Conservation (phyloP, 2,888 invertebrate species). For the Nemoura dubitans region DNA sequence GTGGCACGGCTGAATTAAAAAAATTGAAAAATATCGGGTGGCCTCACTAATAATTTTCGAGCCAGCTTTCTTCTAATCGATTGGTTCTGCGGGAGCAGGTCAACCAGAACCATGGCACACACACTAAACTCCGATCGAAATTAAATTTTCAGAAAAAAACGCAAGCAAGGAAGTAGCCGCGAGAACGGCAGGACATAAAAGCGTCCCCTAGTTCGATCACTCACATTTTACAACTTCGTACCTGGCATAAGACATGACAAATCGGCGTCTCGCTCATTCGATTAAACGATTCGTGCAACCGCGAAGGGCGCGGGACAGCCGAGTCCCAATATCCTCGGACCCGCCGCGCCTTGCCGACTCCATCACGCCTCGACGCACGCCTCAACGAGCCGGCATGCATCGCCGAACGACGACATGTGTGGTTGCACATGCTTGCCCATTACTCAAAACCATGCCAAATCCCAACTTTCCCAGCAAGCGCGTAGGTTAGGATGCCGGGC, state of each 20-base stretch:
- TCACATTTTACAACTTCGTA: neutral
- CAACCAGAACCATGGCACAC: neutral
- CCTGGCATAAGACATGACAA: neutral
- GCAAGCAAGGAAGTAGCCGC: neutral
- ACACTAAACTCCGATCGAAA: neutral
- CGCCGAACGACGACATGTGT: neutral
- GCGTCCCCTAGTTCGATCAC: neutral
- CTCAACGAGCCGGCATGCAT: neutral
- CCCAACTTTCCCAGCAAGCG: conserved; percentile 21
- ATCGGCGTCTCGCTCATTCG: neutral
- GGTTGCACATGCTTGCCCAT: neutral
- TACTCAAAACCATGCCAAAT: conserved; percentile 25
- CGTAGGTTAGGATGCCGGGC: conserved; percentile 14
- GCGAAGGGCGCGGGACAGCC: neutral
- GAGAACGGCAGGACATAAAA: neutral
- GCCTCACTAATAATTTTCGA: neutral
- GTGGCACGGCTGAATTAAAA: neutral
- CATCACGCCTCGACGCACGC: neutral
- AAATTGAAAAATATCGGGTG: neutral
- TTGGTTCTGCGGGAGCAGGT: neutral
- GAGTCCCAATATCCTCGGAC: neutral
- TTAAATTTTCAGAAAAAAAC: neutral
- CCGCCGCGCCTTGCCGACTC: neutral
- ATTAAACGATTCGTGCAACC: neutral
- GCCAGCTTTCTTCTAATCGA: neutral